A percentile compares a stretch with the other conserved stretches of the same genome.
Evolutionary conservation across 2,888 invertebrate species (phyloP).

Genomic region (Acleris holmiana): DNA sequence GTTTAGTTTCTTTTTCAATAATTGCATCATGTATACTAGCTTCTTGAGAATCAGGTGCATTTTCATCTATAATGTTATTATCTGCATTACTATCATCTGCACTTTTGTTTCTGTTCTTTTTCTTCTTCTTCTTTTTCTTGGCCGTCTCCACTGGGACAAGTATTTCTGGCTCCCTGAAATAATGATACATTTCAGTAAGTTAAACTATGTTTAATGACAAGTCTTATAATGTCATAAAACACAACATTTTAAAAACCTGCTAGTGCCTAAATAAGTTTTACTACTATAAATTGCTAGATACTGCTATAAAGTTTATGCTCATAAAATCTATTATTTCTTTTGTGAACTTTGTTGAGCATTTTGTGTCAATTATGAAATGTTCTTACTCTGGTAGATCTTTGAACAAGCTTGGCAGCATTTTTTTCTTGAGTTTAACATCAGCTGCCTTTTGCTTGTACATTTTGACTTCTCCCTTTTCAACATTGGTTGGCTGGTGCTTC

Average conservation of each 20-base stretch:
- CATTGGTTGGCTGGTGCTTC: constrained; percentile 89
- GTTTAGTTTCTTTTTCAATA: constrained; percentile 46
- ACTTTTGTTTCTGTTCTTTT: constrained; percentile 60
- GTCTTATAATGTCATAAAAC: no score
- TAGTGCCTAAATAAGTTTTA: no score
- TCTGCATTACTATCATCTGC: constrained; percentile 33
- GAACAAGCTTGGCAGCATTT: constrained; percentile 91
- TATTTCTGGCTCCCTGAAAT: constrained; percentile 69
- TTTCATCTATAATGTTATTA: constrained; percentile 33
- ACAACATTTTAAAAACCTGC: no score
- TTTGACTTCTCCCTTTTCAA: constrained; percentile 91
- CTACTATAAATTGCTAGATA: no score
- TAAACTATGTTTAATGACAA: no score
- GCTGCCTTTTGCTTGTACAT: constrained; percentile 89
- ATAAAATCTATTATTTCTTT: no score
- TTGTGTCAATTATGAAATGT: constrained; percentile 40
- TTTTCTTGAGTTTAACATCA: constrained; percentile 90
- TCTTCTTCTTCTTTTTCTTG: constrained; percentile 74
- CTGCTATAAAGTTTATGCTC: no score
- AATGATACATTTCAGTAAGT: not conserved
- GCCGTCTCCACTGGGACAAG: constrained; percentile 61
- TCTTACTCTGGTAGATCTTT: constrained; percentile 69
- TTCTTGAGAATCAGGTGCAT: constrained; percentile 44
- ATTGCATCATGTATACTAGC: constrained; percentile 30
- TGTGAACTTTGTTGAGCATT: no score